Base-by-base conservation (phyloP, 2,888 invertebrate species). In the Dione vanillae region DNA sequence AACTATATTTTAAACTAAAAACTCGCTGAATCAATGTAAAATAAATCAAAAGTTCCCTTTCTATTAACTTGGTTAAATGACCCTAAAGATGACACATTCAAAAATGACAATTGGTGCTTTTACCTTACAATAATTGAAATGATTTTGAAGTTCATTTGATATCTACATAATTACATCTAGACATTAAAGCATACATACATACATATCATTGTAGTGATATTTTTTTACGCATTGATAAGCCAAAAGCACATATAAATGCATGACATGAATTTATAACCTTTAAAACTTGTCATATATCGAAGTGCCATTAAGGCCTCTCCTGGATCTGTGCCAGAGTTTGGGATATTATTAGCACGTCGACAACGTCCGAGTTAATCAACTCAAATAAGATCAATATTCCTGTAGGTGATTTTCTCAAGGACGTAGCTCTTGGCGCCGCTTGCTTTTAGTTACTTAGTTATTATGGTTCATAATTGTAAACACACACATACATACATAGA, bases 321-420 rank as follows among this genome's bases (percentile, higher is more conserved):
- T 93, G 93, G 93, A 88, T 75, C 81, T 71, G 79, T 91, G 93
- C 93, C 93, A 92, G 90, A 83, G 84, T 82, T 56, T 83, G 82
- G 82, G 85, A 83, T 93, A 93, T 92, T 93, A 93, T 92, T 93
- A 93, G 92, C 89, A 82, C 89, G 84, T 85, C 88, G 84, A 87
- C 90, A 85, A 85, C 90, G 90, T 89, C 89, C 84, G 90, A 90
- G 91, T 91, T 92, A 91, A 93, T 93, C 92, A 92, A 90, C 92
- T 91, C 91, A 88, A 92, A 92, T 92, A 92, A 91, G 91, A 92
- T 92, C 92, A 88, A 93, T 93, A 92, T 88, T 90, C 83, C 87
- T 87, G 88, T 88, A 87, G 87, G 87, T 90, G 88, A 87, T 88
- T 86, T 84, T 85, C 83, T 84, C 85, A 82, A 85, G 84, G 81